Conservation (phyloP, 2,888 invertebrate species). For the Cyrtodaria siliqua region DNA sequence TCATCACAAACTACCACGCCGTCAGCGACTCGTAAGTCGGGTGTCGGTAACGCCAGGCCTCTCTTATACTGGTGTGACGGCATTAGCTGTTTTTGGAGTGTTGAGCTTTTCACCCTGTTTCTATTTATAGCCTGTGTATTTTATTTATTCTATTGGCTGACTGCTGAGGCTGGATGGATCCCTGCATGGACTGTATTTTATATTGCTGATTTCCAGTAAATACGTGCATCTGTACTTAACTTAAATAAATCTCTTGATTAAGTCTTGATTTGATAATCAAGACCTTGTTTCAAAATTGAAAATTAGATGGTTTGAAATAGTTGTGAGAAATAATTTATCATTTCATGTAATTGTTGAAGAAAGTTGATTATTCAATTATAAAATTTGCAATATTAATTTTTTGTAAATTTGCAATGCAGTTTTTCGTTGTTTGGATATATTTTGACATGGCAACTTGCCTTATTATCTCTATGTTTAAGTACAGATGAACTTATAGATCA, state of each 20-base stretch:
- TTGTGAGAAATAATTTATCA: no score
- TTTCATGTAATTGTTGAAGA: no score
- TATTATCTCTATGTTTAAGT: no score
- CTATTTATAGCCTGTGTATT: conserved; percentile 64
- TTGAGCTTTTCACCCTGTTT: conserved; percentile 66
- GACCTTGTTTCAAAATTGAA: no score
- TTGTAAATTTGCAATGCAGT: no score
- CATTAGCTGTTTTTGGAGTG: conserved; percentile 53
- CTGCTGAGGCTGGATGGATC: conserved; percentile 61
- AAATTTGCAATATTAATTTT: no score
- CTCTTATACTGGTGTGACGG: conserved; percentile 25
- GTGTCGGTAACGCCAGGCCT: conserved; percentile 42
- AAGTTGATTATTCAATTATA: no score
- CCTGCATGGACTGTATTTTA: conserved; percentile 63
- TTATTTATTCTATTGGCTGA: conserved; percentile 53
- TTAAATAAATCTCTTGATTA: no score
- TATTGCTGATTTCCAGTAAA: conserved; percentile 36
- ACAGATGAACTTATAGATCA: conserved; percentile 21
- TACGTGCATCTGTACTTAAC: conserved; percentile 19
- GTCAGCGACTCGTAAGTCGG: conserved; percentile 80
- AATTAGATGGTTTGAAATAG: no score
- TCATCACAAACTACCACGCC: conserved; percentile 72
- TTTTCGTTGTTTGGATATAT: no score
- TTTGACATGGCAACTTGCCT: no score
- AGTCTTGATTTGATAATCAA: no score